Percentiles rank a stretch among this genome's conserved stretches.
Conservation (phyloP, 1,140 invertebrate species). For the Leptoteleia sp. region DNA sequence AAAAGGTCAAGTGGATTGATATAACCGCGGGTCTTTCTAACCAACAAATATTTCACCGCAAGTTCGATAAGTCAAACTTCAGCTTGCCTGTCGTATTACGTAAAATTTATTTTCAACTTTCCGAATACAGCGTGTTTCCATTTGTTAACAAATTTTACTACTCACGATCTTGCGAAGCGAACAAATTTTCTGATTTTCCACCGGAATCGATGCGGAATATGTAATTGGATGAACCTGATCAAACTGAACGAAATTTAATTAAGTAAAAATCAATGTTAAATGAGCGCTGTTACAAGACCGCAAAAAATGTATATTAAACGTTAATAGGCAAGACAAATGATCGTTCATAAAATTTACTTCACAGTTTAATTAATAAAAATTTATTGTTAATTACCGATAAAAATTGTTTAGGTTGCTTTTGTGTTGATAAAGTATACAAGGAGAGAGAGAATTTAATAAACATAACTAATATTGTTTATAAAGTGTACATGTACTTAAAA, state of each 20-base stretch:
- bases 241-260: conserved; percentile 9
- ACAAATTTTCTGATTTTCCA: conserved; percentile 5
- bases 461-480: too few relatives aligned
- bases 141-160: conserved; percentile 7
- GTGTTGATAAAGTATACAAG: too few relatives aligned
- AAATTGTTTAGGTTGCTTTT: too few relatives aligned
- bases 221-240: conserved; percentile 7
- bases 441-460: too few relatives aligned
- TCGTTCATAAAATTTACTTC: too few relatives aligned
- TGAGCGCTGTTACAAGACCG: background rate
- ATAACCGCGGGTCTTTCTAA: background rate
- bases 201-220: conserved; percentile 1
- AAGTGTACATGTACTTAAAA: too few relatives aligned
- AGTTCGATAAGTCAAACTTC: conserved; percentile 2
- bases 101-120: conserved; percentile 7
- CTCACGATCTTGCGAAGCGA: background rate
- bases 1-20: background rate
- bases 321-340: too few relatives aligned
- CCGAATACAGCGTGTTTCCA: conserved; percentile 6
- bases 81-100: background rate
- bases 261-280: background rate
- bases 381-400: background rate
- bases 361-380: too few relatives aligned
- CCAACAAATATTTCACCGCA: background rate
- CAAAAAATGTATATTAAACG: too few relatives aligned